Evolutionary conservation across 2,888 invertebrate species (phyloP), one percentile per base, ranked within the genome.

Genomic region (Andricus quercusramuli): DNA sequence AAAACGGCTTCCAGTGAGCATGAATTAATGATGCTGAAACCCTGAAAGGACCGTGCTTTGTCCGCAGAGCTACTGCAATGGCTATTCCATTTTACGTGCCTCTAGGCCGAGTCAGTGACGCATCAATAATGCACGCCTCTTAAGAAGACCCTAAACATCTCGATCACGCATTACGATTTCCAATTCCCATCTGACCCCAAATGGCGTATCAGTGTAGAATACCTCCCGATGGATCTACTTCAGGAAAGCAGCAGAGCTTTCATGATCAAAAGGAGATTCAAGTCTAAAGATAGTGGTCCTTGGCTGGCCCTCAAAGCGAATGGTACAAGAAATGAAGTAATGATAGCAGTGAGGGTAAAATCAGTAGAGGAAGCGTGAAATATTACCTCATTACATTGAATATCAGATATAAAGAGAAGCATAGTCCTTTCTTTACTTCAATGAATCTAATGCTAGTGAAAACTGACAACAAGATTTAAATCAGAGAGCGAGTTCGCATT

Each of bases 81-180:
- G 80, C 83, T 80, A 77, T 82, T 79, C 79, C 79, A 79, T 81
- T 80, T 77, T 77, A 76, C 78, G 67, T 80, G 79, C 78, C 78
- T 78, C 80, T 82, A 78, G 83, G 80, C 85, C 85, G 82, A 87
- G 85, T 89, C 85, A 83, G 83, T 82, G 78, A 83, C 84, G 79
- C 86, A 89, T 91, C 86, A 90, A 91, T 90, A 89, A 91, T 89
- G 88, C 87, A 90, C 83, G 80, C 79, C 77, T 84, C 84, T 85
- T 90, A 88, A 90, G 88, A 89, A 90, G 88, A 85, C 87, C 88
- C 88, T 89, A 89, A 90, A 90, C 89, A 90, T 90, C 86, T 88
- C 89, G 88, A 90, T 89, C 88, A 86, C 84, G 86, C 87, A 87
- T 88, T 87, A 88, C 87, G 83, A 85, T 85, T 70, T 44, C 20